Evolutionary conservation across 2,797 vertebrate genomes (phyloP).

Genomic region (Notamacropus eugenii): DNA sequence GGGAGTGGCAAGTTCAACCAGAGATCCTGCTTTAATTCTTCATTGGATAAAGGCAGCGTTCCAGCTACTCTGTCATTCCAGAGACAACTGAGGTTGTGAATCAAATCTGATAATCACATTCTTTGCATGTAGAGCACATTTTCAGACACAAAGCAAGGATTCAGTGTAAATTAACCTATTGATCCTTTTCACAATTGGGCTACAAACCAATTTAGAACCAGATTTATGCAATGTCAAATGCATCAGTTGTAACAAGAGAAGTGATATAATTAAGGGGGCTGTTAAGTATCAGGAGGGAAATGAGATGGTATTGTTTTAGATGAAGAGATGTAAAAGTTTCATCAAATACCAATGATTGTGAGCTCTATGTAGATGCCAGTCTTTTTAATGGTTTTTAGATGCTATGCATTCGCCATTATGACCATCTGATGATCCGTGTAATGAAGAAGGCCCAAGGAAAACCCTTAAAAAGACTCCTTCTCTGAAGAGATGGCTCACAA

Average conservation of each 20-base stretch:
- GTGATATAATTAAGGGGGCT: slow-evolving; percentile 82
- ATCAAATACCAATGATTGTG: slow-evolving; percentile 78
- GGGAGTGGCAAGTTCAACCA: slow-evolving; percentile 52
- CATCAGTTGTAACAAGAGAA: slow-evolving; percentile 73
- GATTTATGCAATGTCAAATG: slow-evolving; percentile 85
- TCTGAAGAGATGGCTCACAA: slow-evolving; percentile 7
- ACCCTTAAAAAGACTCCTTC: slow-evolving; percentile 37
- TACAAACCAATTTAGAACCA: slow-evolving; percentile 83
- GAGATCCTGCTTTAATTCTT: slow-evolving; percentile 72
- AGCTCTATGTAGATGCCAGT: slow-evolving; percentile 69
- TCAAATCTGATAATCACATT: slow-evolving; percentile 77
- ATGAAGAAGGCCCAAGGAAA: slow-evolving; percentile 52
- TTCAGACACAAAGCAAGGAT: slow-evolving; percentile 75
- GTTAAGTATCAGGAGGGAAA: slow-evolving; percentile 72
- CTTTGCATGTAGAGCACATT: slow-evolving; percentile 83
- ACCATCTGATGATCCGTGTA: slow-evolving; percentile 45
- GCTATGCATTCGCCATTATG: slow-evolving; percentile 71
- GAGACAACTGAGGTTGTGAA: slow-evolving; percentile 75
- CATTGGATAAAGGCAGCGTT: slow-evolving; percentile 64
- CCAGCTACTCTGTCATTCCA: slow-evolving; percentile 65
- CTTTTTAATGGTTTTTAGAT: slow-evolving; percentile 75
- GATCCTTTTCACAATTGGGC: slow-evolving; percentile 84
- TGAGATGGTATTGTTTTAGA: slow-evolving; percentile 67
- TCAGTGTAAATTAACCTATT: slow-evolving; percentile 84
- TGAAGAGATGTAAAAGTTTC: slow-evolving; percentile 70